Base-by-base conservation (phyloP, 2,888 invertebrate genomes). In the Oligia strigilis region DNA sequence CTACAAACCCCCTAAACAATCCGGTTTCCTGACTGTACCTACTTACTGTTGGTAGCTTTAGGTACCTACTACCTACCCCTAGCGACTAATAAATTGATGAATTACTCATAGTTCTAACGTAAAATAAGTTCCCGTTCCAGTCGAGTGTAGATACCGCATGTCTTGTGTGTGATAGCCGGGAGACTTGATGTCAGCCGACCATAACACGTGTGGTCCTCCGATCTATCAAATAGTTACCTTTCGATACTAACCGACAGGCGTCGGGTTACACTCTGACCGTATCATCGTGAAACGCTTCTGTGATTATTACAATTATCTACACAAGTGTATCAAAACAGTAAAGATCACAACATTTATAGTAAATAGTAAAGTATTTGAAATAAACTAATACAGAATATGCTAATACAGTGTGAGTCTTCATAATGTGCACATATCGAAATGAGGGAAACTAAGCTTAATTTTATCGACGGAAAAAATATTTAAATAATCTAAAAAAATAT, bases 161-260 rank as follows among this genome's bases (percentile, higher is more conserved):
- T 72, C 58, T 70, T 19, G 66, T 71, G 80, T 83, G 87, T 84
- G 87, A 87, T 84, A 72, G 82, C 80, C 69, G 11, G 46, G 78
- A 77, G 87, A 78, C 81, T 78, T 78, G 85, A 90, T 90, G 87
- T 80, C 84, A 76, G 49, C 82, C 87, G 80, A 80, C 88, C 88
- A 82, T 87, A 86, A 86, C 93, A 90, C 90, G 94, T 94, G 94
- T 94, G 95, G 94, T 94, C 94, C 94, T 91, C 88, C 90, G 86
- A 91, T 92, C 91, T 88, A 89, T 91, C 90, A 90, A 90, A 91
- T 89, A 88, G 81, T 91, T 89, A 89, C 85, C 84, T 89, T 87
- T 89, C 89, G 90, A 90, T 90, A 88, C 82, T 85, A 87, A 88
- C 88, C 88, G 89, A 91, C 91, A 87, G 83, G 94, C 89, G 81